Percentiles rank a stretch among this genome's conserved stretches.
These are phyloP conservation scores for Scelioninae gen. 1 DNA, from an alignment of 2,888 invertebrate species.

Conservation along the genomic window DNA sequence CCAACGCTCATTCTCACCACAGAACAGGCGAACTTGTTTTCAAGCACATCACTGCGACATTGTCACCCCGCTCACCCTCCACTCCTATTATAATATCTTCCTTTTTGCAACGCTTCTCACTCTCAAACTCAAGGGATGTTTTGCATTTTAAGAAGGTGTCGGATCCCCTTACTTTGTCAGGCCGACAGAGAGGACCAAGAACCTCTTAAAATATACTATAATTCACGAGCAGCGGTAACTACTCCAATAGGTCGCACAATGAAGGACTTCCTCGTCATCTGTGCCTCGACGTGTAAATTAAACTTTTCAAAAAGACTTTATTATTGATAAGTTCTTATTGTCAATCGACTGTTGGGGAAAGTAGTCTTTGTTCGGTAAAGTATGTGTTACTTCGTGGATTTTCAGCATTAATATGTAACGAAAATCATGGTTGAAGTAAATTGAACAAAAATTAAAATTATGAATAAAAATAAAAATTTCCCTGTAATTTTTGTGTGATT, in stretches of 20 bases:
- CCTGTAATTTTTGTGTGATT: too few relatives aligned
- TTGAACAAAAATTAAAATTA: too few relatives aligned
- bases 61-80: neutral
- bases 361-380: slow-evolving; percentile 36
- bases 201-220: slow-evolving; percentile 76
- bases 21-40: slow-evolving; percentile 72
- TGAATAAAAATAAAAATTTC: neutral
- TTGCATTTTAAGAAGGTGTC: slow-evolving; percentile 84
- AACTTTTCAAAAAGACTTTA: slow-evolving; percentile 65
- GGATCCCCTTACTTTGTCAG: slow-evolving; percentile 77
- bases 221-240: slow-evolving; percentile 74
- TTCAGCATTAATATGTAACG: slow-evolving; percentile 20
- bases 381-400: slow-evolving; percentile 16
- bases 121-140: slow-evolving; percentile 77
- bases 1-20: slow-evolving; percentile 75
- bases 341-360: slow-evolving; percentile 37
- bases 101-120: slow-evolving; percentile 51
- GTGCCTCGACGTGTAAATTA: slow-evolving; percentile 48
- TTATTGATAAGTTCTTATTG: slow-evolving; percentile 66
- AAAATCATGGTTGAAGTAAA: too few relatives aligned
- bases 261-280: slow-evolving; percentile 29
- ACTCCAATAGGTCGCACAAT: slow-evolving; percentile 41
- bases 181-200: slow-evolving; percentile 60
- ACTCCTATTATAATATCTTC: slow-evolving; percentile 42
- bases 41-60: slow-evolving; percentile 57